These are phyloP conservation scores for Philotrypesis tridentata DNA, from an alignment of 1,140 invertebrate species.

Conservation along the genomic window DNA sequence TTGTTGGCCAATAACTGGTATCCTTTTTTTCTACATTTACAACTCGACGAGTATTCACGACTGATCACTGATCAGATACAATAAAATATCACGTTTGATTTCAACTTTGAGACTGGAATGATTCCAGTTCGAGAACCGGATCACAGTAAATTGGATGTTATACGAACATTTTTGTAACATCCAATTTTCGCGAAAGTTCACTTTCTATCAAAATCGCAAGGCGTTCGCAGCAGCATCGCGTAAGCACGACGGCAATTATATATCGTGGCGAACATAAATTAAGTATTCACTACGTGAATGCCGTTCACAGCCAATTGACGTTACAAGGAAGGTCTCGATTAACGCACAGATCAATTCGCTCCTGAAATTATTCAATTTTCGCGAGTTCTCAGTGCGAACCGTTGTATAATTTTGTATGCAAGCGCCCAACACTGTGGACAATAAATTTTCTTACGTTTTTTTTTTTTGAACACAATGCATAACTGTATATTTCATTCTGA, in stretches of 20 bases:
- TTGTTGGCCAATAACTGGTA: not conserved
- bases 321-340: not conserved
- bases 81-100: not conserved
- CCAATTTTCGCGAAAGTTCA: not conserved
- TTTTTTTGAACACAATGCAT: not conserved
- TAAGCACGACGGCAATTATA: not conserved
- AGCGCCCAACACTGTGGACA: too few species aligned
- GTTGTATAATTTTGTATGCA: too few species aligned
- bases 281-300: too few species aligned
- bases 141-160: not conserved
- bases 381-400: too few species aligned
- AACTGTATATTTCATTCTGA: not conserved
- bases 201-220: not conserved
- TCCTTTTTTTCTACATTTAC: not conserved
- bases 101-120: not conserved
- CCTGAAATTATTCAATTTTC: not conserved
- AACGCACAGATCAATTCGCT: not conserved
- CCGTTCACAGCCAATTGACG: not conserved
- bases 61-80: not conserved
- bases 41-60: not conserved
- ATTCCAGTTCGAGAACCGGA: not conserved
- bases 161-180: not conserved
- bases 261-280: not conserved
- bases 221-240: not conserved
- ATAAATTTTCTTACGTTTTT: not conserved